Evolutionary conservation across 2,797 vertebrate species (phyloP), one percentile per base, ranked within the genome.

Genomic region (Glyptemys insculpta): DNA sequence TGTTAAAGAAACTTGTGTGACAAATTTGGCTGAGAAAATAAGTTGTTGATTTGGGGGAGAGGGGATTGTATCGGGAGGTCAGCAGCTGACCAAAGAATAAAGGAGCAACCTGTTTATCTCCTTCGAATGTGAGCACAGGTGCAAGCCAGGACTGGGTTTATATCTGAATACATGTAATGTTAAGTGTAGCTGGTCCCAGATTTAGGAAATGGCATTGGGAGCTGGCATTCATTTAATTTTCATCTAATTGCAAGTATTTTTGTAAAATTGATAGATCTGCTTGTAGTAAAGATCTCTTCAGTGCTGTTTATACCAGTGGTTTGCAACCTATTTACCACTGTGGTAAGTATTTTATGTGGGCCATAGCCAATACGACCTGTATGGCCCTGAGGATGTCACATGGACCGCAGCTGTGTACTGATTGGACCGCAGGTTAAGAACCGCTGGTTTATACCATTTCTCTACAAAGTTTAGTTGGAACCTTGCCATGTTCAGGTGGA

Each of bases 381-480:
- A 29, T 62, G 57, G 57, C 14, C 29, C 12, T 62, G 29, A 62
- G 5, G 57, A 34, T 62, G 57, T 62, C 29, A 15, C 29, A 31
- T 62, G 57, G 57, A 29, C 57, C 3, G 57, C 57, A 34, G 29
- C 57, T 62, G 29, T 62, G 29, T 31, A 29, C 57, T 62, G 29
- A 34, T 16, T 62, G 14, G 29, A 3, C 29, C 29, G 3, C 29
- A 14, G 12, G 57, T 62, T 62, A 31, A 62, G 57, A 62, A 34
- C 57, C 14, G 4, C 18, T 68, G 31, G 2, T 41, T 72, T 29
- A 34, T 2, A 2, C 94, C 91, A 76, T 88, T 91, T 44, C 79
- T 81, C 88, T 85, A 16, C 59, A 62, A 62, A 6, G 93, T 95
- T 96, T 96, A 72, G 95, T 94, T 94, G 96, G 95, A 89, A 96